Percentiles rank a stretch among this genome's conserved stretches.
Evolutionary conservation across 2,113 vertebrate species (phyloP).

Genomic region (Patagioenas fasciata): DNA sequence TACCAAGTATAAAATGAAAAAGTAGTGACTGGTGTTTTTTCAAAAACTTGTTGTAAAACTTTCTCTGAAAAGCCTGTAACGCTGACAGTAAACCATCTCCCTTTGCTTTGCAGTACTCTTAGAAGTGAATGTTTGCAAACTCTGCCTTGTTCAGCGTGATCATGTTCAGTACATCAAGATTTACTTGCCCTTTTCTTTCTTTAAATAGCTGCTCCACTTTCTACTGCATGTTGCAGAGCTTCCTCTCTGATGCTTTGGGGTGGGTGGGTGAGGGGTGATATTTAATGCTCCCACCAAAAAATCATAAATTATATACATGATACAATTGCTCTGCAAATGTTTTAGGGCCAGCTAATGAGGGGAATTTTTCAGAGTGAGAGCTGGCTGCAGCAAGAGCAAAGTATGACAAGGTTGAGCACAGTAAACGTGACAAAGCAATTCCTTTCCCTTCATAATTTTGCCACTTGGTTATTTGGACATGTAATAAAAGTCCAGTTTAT

Average conservation of each 20-base stretch:
- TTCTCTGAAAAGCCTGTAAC: neutral
- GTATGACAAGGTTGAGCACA: neutral
- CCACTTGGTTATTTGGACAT: neutral
- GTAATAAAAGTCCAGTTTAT: neutral
- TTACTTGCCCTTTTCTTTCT: conserved; percentile 18
- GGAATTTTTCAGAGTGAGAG: conserved; percentile 28
- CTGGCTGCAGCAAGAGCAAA: neutral
- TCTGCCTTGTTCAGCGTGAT: neutral
- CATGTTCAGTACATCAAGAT: neutral
- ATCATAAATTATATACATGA: conserved; percentile 42
- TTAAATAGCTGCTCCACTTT: conserved; percentile 43
- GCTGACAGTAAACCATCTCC: rapidly evolving
- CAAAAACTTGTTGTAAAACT: neutral
- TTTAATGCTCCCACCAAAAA: conserved; percentile 41
- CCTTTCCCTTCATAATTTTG: neutral
- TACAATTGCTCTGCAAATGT: conserved; percentile 59
- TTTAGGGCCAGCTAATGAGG: conserved; percentile 56
- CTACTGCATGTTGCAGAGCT: neutral
- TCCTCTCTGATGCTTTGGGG: neutral
- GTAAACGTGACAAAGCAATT: neutral
- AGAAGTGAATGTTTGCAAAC: neutral
- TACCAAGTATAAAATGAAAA: neutral
- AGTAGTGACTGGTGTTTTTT: neutral
- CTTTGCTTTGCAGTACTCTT: neutral
- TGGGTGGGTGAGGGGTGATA: neutral